Conservation (phyloP, 2,797 vertebrate species). For the Melopsittacus undulatus region DNA sequence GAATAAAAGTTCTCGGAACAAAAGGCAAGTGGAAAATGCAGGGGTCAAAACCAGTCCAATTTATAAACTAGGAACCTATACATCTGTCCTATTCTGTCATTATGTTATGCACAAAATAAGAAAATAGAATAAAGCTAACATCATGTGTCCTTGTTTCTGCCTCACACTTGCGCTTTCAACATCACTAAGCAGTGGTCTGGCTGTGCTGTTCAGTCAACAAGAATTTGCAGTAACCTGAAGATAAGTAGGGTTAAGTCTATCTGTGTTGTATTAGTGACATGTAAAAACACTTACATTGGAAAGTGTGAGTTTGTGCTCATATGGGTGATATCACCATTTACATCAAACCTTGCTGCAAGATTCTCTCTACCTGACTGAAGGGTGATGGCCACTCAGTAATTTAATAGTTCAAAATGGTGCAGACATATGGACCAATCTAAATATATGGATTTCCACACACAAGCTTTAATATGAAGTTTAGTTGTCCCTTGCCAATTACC, state of each 20-base stretch:
- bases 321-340: background rate
- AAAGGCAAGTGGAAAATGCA: background rate
- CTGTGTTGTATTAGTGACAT: background rate
- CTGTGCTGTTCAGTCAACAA: background rate
- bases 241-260: background rate
- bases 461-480: constrained; percentile 71
- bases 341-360: background rate
- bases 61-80: background rate
- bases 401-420: constrained; percentile 72
- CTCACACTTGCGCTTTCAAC: background rate
- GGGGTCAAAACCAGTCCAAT: background rate
- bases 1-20: background rate
- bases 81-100: background rate
- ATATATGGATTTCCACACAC: constrained; percentile 78
- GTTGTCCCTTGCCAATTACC: constrained; percentile 76
- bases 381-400: constrained; percentile 61
- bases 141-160: background rate
- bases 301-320: background rate
- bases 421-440: constrained; percentile 74
- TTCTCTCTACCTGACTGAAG: background rate
- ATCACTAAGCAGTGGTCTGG: background rate
- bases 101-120: background rate
- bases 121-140: background rate
- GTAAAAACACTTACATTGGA: background rate
- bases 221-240: background rate